Evolutionary conservation across 2,888 invertebrate genomes (phyloP).

Genomic region (Lumbricus terrestris): DNA sequence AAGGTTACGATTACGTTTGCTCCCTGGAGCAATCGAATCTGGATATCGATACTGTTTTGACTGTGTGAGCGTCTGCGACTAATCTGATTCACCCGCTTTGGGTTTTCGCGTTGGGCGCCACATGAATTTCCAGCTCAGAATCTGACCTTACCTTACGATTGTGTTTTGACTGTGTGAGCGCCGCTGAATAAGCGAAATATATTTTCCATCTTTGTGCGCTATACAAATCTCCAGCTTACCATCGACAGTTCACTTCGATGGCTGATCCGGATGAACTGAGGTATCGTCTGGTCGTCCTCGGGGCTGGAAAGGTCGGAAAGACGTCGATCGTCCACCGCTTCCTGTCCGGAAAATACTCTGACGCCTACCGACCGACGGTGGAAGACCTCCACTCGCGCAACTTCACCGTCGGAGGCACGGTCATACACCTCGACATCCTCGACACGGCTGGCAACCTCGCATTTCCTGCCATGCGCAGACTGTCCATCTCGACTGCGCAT

Average conservation of each 20-base stretch:
- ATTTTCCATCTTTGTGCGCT: too few species aligned
- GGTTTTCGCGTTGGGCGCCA: too few species aligned
- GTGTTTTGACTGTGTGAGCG: too few species aligned
- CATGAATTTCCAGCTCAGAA: too few species aligned
- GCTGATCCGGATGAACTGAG: conserved; percentile 62
- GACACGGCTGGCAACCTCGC: conserved; percentile 91
- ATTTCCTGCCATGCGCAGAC: conserved; percentile 88
- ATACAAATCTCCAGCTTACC: too few species aligned
- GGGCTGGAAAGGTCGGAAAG: conserved; percentile 85
- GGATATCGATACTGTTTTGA: neutral
- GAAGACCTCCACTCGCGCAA: conserved; percentile 92
- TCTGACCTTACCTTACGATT: too few species aligned
- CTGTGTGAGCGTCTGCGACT: too few species aligned
- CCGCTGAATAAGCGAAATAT: too few species aligned
- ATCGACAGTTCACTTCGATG: neutral
- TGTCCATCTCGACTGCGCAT: conserved; percentile 91
- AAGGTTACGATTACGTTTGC: too few species aligned
- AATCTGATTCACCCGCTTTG: too few species aligned
- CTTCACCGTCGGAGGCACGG: conserved; percentile 74
- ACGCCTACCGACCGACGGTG: conserved; percentile 89
- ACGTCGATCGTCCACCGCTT: conserved; percentile 90
- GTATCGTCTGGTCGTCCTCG: conserved; percentile 78
- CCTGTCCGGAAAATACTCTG: conserved; percentile 81
- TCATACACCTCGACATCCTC: conserved; percentile 82
- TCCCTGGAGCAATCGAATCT: too few species aligned